Percentiles rank a stretch among this genome's conserved stretches.
Evolutionary conservation across 2,797 vertebrate species (phyloP).

Genomic region (Brachyrhaphis roseni): DNA sequence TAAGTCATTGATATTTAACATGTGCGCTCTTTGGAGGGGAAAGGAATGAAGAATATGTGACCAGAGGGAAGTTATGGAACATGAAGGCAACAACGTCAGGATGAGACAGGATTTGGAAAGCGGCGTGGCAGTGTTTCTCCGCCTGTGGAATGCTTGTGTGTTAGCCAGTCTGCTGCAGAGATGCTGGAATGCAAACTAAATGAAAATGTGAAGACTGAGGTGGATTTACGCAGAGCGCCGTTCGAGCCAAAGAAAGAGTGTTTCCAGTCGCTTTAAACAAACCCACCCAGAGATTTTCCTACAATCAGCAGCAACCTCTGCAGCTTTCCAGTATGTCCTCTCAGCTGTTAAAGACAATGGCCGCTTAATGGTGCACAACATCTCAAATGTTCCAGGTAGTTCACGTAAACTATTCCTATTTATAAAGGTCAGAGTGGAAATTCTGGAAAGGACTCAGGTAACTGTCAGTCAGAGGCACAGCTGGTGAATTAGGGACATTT

Average conservation of each 20-base stretch:
- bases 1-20: slow-evolving; percentile 51
- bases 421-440: neutral
- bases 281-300: slow-evolving; percentile 54
- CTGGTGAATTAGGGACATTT: neutral
- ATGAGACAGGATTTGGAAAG: slow-evolving; percentile 19
- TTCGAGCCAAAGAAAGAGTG: slow-evolving; percentile 36
- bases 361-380: neutral
- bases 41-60: slow-evolving; percentile 37
- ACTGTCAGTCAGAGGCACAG: neutral
- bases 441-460: neutral
- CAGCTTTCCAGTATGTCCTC: slow-evolving; percentile 9
- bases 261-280: slow-evolving; percentile 47
- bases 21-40: slow-evolving; percentile 20
- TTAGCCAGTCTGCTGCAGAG: slow-evolving; percentile 22
- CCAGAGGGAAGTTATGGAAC: slow-evolving; percentile 1
- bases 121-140: slow-evolving; percentile 20
- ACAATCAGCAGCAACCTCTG: slow-evolving; percentile 17
- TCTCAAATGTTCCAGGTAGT: neutral
- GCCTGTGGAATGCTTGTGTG: slow-evolving; percentile 15
- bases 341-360: neutral
- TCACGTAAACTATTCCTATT: neutral
- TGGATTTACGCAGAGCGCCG: slow-evolving; percentile 19
- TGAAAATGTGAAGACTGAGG: slow-evolving; percentile 30
- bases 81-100: slow-evolving; percentile 13
- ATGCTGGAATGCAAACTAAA: slow-evolving; percentile 30